Base-by-base conservation (phyloP, 1,140 invertebrate genomes). In the Drosophila willistoni region DNA sequence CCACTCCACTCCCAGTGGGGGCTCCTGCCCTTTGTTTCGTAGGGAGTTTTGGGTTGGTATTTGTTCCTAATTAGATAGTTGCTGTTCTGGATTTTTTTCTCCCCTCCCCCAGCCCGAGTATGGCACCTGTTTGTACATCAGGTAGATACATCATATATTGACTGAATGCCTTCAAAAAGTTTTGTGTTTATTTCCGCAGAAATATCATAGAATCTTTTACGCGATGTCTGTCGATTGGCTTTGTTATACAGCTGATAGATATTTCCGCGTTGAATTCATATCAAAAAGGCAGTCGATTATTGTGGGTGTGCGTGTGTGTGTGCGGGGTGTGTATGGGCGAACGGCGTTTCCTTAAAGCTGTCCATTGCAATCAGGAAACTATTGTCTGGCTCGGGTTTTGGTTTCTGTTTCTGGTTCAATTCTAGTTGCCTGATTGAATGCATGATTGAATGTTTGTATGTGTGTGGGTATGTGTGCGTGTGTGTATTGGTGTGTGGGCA, bases 261-360 rank as follows among this genome's bases (percentile, higher is more conserved):
- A 66, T 61, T 65, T 70, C 60, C 60, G 29, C 29, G 42, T 57
- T 65, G 22, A 77, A 71, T 71, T 33, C 57, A 47, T 7, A 25
- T 22, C 6, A 7, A 29, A 51, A 33, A 44, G 36, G 19, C 13
- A 55, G 36, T 51, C 63, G 36, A 44, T 42, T 14, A 13, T 62
- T 22, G 55, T 62, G 19, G 61, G n/a, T 44, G 51, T 17, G 13
- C 14, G 60, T 17, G 14, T 19, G 44, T 3, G 17, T 64, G 29
- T 19, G 41, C 13, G 14, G 13, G 42, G 59, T 33, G n/a, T 51
- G 25, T 29, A 29, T 25, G 22, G 47, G 29, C 19, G 17, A 17
- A n/a, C 68, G 29, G 63, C 79, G 77, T 83, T 86, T 87, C 84
- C 84, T 87, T 87, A 83, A 86, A 83, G 70, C 77, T 64, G 65